Conservation (phyloP, 2,113 vertebrate genomes). For the Buteo buteo region DNA sequence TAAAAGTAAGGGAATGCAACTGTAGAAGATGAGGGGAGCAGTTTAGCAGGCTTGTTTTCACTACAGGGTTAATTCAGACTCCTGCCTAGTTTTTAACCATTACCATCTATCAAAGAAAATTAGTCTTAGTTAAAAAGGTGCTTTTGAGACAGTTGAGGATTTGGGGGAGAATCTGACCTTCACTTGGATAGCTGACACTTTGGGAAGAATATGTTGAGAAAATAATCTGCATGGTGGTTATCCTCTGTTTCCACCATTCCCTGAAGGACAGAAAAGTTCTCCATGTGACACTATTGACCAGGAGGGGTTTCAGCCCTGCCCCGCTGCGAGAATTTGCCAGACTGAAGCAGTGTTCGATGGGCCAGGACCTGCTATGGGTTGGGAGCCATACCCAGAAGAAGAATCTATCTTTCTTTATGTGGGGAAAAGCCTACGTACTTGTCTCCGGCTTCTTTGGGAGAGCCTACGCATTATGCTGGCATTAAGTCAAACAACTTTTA, state of each 20-base stretch:
- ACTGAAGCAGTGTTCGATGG: neutral
- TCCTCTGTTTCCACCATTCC: neutral
- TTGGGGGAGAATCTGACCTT: neutral
- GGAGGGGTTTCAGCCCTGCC: neutral
- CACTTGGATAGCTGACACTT: neutral
- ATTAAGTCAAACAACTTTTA: neutral
- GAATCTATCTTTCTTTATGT: neutral
- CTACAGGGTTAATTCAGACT: fast-evolving
- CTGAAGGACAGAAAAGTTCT: neutral
- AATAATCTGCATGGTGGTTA: neutral
- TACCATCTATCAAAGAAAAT: neutral
- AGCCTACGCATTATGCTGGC: neutral
- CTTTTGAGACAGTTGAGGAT: neutral
- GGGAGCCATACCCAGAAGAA: neutral
- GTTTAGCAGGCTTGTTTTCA: neutral
- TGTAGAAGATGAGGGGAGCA: neutral
- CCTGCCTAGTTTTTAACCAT: neutral
- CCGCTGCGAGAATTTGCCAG: fast-evolving
- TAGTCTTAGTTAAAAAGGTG: neutral
- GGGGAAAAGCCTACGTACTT: neutral
- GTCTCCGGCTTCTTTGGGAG: neutral
- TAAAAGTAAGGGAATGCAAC: neutral
- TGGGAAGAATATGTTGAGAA: neutral
- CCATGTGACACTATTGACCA: neutral
- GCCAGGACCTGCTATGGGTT: neutral